Percentiles rank a stretch among this genome's conserved stretches.
These are phyloP conservation scores for Oceanodroma leucorhoa DNA, from an alignment of 2,797 vertebrate species.

Conservation along the genomic window DNA sequence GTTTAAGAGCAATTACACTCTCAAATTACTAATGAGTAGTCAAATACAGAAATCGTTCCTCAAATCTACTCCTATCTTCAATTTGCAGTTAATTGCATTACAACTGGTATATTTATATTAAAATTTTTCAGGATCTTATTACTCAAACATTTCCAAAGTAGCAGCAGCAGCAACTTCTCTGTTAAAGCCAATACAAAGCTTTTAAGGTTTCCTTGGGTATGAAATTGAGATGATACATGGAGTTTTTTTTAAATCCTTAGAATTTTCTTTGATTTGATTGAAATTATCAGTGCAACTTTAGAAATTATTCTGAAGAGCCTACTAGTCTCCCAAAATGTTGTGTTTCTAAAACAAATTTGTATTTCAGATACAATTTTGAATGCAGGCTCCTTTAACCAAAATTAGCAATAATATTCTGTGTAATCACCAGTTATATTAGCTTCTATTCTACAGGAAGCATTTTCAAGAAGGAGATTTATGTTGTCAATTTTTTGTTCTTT, in stretches of 20 bases:
- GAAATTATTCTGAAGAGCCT: neutral
- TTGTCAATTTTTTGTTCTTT: neutral
- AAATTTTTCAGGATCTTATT: conserved; percentile 8
- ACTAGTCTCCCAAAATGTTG: neutral
- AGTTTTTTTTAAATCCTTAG: neutral
- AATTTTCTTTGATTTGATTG: neutral
- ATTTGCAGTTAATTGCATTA: conserved; percentile 31
- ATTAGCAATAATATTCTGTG: neutral
- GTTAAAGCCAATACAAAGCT: neutral
- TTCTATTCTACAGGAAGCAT: neutral
- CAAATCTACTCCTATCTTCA: neutral
- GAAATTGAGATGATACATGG: accelerated
- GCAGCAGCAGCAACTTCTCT: neutral
- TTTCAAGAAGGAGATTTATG: neutral
- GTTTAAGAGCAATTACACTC: conserved; percentile 36
- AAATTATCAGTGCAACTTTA: neutral
- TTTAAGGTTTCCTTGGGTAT: neutral
- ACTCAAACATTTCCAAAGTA: neutral
- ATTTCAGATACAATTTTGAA: neutral
- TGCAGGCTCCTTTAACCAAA: neutral
- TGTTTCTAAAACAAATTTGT: neutral
- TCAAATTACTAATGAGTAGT: conserved; percentile 34
- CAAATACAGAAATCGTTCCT: neutral
- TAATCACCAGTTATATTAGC: neutral
- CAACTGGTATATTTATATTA: conserved; percentile 20